A percentile compares a stretch with the other conserved stretches of the same genome.
phyloP scores from a whole-genome alignment of 2,113 vertebrate species.

The Peromyscus maniculatus region DNA sequence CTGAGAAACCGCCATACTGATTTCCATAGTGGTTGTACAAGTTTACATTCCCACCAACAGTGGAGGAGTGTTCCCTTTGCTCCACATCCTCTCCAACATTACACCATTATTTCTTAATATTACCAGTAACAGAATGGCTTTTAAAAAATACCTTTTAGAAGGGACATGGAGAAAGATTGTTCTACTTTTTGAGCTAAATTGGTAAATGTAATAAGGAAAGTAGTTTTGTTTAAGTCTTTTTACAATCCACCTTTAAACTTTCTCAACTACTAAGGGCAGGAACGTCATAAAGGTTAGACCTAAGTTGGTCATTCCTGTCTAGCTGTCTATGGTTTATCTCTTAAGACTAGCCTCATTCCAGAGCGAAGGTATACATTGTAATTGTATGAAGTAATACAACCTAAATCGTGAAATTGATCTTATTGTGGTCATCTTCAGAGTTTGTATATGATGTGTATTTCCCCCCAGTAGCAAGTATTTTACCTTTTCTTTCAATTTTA shows the following conservation, averaged over 20 bases:
- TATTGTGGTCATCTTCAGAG: not conserved
- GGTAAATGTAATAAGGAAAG: not conserved
- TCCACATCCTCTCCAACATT: no score
- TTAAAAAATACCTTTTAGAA: not conserved
- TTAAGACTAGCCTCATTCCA: not conserved
- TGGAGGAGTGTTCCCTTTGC: no score
- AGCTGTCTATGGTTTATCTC: slow-evolving; percentile 15
- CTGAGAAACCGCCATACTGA: no score
- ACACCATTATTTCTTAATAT: not conserved
- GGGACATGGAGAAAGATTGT: not conserved
- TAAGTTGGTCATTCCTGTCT: not conserved
- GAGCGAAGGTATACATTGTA: not conserved
- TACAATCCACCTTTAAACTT: not conserved
- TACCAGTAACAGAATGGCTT: not conserved
- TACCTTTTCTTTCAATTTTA: slow-evolving; percentile 80
- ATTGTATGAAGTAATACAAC: not conserved
- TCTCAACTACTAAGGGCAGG: not conserved
- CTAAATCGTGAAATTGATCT: slow-evolving; percentile 39
- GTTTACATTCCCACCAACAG: no score
- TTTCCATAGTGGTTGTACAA: no score
- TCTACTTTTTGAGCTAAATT: not conserved
- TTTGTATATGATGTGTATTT: slow-evolving; percentile 1
- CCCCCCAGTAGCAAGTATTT: slow-evolving; percentile 21
- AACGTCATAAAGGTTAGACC: not conserved
- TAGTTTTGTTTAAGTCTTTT: not conserved